A percentile compares a stretch with the other conserved stretches of the same genome.
phyloP scores from a whole-genome alignment of 2,113 vertebrate genomes.

The Lasiurus borealis region DNA sequence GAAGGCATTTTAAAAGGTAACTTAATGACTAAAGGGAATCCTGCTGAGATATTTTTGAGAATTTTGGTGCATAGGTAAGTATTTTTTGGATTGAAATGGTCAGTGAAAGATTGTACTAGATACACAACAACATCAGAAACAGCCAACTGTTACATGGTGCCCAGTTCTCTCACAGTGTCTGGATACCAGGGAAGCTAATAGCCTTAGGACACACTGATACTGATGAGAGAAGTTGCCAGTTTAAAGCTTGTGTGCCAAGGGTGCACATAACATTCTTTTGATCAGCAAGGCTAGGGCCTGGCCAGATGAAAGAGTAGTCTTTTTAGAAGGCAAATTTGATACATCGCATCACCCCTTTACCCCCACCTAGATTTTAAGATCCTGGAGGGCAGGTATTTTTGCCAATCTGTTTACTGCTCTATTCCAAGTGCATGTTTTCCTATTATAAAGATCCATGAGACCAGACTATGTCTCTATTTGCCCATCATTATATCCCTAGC shows the following conservation, averaged over 20 bases:
- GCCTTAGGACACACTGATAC: constrained; percentile 43
- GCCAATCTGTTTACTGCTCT: not conserved
- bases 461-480: not conserved
- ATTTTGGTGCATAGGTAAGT: not conserved
- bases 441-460: not conserved
- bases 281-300: not conserved
- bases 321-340: constrained; percentile 58
- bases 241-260: constrained; percentile 54
- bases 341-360: not conserved
- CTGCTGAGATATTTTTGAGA: constrained; percentile 1
- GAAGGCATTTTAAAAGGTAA: constrained; percentile 27
- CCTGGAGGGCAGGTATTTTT: not conserved
- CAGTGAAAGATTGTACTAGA: not conserved
- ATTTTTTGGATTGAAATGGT: not conserved
- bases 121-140: not conserved
- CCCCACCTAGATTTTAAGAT: constrained; percentile 41
- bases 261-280: not conserved
- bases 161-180: constrained; percentile 52
- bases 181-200: constrained; percentile 33
- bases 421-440: not conserved
- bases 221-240: not conserved
- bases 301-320: constrained; percentile 38
- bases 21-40: not conserved
- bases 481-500: not conserved
- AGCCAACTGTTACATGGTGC: not conserved